Evolutionary conservation across 2,113 vertebrate species (phyloP).

Genomic region (Aegithalos caudatus): DNA sequence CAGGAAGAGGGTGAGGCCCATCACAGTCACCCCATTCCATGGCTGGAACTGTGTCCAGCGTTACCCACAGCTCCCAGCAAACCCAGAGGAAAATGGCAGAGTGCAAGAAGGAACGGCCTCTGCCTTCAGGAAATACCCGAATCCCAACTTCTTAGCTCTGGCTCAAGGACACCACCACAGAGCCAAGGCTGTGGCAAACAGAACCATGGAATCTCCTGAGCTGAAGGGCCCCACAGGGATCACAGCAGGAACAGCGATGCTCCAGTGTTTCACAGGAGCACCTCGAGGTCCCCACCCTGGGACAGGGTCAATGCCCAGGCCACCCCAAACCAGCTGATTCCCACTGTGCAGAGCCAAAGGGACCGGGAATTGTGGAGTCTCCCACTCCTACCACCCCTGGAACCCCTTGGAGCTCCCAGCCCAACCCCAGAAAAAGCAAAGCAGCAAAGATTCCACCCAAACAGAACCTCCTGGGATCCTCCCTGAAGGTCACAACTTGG

Average conservation of each 20-base stretch:
- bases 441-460: not conserved
- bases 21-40: rapidly evolving
- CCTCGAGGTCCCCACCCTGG: rapidly evolving
- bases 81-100: rapidly evolving
- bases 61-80: not conserved
- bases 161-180: not conserved
- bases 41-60: rapidly evolving
- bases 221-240: not conserved
- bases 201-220: not conserved
- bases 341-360: rapidly evolving
- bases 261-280: rapidly evolving
- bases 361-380: rapidly evolving
- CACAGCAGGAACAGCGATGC: rapidly evolving
- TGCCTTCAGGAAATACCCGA: not conserved
- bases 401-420: not conserved
- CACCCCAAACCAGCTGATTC: not conserved
- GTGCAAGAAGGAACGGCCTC: rapidly evolving
- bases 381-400: not conserved
- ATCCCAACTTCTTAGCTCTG: not conserved
- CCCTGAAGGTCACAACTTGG: rapidly evolving
- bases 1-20: not conserved
- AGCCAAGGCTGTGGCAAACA: not conserved
- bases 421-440: not conserved
- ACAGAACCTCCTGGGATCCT: not conserved
- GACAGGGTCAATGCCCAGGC: rapidly evolving